These are phyloP conservation scores for Silvanus unidentatus DNA, from an alignment of 2,888 invertebrate genomes.

Conservation along the genomic window DNA sequence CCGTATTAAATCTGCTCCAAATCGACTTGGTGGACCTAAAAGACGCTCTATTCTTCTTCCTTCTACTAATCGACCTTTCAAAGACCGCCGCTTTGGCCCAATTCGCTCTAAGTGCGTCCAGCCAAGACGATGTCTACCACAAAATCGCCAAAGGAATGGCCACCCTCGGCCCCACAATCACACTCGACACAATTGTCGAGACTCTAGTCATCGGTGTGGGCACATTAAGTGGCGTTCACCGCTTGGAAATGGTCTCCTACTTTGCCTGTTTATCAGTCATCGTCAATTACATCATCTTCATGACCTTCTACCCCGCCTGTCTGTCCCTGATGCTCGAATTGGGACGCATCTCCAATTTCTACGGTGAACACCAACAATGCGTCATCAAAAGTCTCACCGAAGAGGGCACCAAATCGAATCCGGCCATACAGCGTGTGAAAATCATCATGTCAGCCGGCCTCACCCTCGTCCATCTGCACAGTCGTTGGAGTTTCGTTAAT, in stretches of 20 bases:
- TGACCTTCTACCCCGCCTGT: constrained; percentile 92
- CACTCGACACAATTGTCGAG: constrained; percentile 84
- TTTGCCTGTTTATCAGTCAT: constrained; percentile 87
- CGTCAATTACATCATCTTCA: constrained; percentile 88
- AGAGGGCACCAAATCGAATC: constrained; percentile 81
- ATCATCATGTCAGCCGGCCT: constrained; percentile 91
- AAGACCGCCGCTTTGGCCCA: constrained; percentile 84
- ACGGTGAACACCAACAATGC: constrained; percentile 29
- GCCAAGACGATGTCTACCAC: constrained; percentile 73
- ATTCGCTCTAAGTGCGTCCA: constrained; percentile 71
- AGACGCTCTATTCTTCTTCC: constrained; percentile 86
- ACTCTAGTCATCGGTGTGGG: constrained; percentile 87
- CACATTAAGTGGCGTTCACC: constrained; percentile 79
- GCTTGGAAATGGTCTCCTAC: constrained; percentile 82
- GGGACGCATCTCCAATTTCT: constrained; percentile 32
- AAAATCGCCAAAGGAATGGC: constrained; percentile 86
- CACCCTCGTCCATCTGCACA: constrained; percentile 79
- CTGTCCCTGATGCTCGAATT: constrained; percentile 83
- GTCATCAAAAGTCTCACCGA: constrained; percentile 47
- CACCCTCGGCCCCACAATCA: constrained; percentile 80
- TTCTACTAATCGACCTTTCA: constrained; percentile 85
- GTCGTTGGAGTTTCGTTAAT: constrained; percentile 39
- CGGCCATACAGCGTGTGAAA: constrained; percentile 88
- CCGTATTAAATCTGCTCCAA: constrained; percentile 79
- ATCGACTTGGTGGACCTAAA: constrained; percentile 82